Evolutionary conservation across 2,888 invertebrate species (phyloP).

Genomic region (Harpalus rufipes): DNA sequence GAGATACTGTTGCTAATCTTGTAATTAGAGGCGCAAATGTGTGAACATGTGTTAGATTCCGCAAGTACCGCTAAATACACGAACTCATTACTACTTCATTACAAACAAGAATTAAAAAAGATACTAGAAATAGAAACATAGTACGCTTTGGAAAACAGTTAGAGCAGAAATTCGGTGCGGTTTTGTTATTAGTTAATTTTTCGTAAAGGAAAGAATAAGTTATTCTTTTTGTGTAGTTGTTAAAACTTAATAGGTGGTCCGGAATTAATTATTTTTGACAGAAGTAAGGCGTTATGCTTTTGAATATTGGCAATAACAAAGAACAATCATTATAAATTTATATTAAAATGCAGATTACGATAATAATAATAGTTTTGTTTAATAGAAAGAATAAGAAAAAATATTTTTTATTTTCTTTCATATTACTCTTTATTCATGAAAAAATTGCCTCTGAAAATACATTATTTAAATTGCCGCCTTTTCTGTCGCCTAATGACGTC

Average conservation of each 20-base stretch:
- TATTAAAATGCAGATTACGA: too few relatives aligned
- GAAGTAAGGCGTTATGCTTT: not conserved
- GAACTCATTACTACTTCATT: not conserved
- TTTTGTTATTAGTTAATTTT: constrained; percentile 32
- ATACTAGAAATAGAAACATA: not conserved
- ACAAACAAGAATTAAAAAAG: not conserved
- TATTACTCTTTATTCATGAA: too few relatives aligned
- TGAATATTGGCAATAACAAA: not conserved
- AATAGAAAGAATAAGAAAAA: too few relatives aligned
- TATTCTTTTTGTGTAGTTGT: constrained; percentile 8
- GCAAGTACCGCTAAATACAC: constrained; percentile 4
- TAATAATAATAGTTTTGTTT: too few relatives aligned
- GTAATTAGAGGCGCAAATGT: constrained; percentile 25
- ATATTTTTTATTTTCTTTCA: too few relatives aligned
- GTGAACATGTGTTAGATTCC: constrained; percentile 13
- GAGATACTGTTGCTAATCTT: not conserved
- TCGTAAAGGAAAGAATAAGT: not conserved
- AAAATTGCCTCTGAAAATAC: too few relatives aligned
- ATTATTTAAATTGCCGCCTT: too few relatives aligned
- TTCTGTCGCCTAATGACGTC: too few relatives aligned
- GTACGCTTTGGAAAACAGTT: constrained; percentile 4
- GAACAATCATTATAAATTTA: too few relatives aligned
- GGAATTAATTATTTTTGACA: not conserved
- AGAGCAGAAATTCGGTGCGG: constrained; percentile 7
- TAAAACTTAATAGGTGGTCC: not conserved